These are phyloP conservation scores for Leptoclinus maculatus DNA, from an alignment of 2,797 vertebrate species.

Conservation along the genomic window DNA sequence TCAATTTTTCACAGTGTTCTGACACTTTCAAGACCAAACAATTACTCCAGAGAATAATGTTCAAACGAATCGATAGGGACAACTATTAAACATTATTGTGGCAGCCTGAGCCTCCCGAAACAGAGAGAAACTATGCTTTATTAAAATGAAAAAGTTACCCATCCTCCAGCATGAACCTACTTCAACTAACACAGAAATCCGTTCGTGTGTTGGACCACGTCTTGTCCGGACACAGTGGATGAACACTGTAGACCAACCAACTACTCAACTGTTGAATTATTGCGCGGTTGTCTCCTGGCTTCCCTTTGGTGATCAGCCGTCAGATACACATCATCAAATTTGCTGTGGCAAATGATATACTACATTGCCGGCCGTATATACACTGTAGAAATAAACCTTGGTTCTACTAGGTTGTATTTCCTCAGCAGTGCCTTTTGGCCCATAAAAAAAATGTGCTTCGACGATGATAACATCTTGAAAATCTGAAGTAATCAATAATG, in stretches of 20 bases:
- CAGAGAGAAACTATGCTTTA: too few species aligned
- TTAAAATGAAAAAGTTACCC: not conserved
- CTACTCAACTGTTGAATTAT: too few species aligned
- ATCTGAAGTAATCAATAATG: conserved; percentile 65
- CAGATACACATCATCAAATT: not conserved
- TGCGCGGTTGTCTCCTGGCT: not conserved
- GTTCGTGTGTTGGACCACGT: too few species aligned
- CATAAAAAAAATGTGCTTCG: conserved; percentile 41
- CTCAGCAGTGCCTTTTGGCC: conserved; percentile 20
- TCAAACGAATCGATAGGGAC: not conserved
- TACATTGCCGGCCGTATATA: not conserved
- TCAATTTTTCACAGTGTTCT: too few species aligned
- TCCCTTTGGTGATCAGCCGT: not conserved
- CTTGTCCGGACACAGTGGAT: too few species aligned
- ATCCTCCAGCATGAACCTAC: not conserved
- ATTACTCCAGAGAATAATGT: not conserved
- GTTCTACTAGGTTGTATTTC: conserved; percentile 32
- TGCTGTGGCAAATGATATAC: not conserved
- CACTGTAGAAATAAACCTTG: not conserved
- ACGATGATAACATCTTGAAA: conserved; percentile 50
- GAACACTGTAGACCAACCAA: too few species aligned
- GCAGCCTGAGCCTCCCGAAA: not conserved
- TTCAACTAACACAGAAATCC: too few species aligned
- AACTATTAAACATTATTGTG: not conserved
- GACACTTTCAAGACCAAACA: not conserved